Percentiles rank a stretch among this genome's conserved stretches.
phyloP scores from a whole-genome alignment of 2,888 invertebrate genomes.

The Drosophila testacea region DNA sequence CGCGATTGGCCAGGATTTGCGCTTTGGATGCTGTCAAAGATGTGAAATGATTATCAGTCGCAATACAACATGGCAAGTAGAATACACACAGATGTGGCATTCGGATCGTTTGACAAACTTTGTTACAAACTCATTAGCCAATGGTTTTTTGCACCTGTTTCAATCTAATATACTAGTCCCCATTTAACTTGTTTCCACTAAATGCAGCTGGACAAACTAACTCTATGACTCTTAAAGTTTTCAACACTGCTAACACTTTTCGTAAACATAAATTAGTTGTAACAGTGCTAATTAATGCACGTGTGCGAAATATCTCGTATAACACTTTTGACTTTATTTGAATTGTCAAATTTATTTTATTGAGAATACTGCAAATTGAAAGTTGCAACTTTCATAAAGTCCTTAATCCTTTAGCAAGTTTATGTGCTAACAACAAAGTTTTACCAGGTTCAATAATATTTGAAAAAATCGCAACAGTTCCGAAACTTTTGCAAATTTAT shows the following conservation, averaged over 20 bases:
- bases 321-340: no score
- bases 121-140: constrained; percentile 43
- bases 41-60: constrained; percentile 44
- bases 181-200: not conserved
- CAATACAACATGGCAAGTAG: not conserved
- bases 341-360: not conserved
- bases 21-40: constrained; percentile 92
- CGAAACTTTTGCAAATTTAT: constrained; percentile 12
- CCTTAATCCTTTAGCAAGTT: constrained; percentile 21
- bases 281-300: no score
- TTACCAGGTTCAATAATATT: constrained; percentile 17
- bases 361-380: not conserved
- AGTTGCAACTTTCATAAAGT: not conserved
- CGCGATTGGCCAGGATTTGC: constrained; percentile 93
- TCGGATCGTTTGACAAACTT: constrained; percentile 7
- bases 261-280: no score
- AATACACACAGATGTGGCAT: not conserved
- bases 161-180: not conserved
- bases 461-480: constrained; percentile 6
- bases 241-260: not conserved
- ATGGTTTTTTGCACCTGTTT: not conserved
- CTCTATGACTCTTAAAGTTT: constrained; percentile 33
- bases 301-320: no score
- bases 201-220: constrained; percentile 21
- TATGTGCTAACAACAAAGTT: constrained; percentile 22